phyloP scores from a whole-genome alignment of 1,140 invertebrate species.

The Stegodyphus dumicola region DNA sequence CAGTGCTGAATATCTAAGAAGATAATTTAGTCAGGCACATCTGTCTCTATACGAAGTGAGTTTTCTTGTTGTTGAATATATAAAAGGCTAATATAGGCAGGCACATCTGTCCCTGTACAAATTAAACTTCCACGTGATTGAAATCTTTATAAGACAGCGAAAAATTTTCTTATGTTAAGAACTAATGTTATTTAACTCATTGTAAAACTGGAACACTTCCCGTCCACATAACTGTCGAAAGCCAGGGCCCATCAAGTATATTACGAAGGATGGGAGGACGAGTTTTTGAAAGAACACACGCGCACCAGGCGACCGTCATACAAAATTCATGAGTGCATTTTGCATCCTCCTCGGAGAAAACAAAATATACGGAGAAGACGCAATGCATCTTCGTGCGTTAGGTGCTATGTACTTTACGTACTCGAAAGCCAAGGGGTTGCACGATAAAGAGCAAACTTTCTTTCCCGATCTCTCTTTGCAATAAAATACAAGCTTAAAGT shows the following conservation, averaged over 20 bases:
- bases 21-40: too few relatives aligned
- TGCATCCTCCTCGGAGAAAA: slow-evolving; percentile 32
- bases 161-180: not conserved
- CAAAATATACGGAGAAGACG: slow-evolving; percentile 31
- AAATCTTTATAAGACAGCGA: too few relatives aligned
- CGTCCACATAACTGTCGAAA: not conserved
- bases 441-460: not conserved
- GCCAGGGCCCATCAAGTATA: slow-evolving; percentile 5
- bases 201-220: not conserved
- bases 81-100: too few relatives aligned
- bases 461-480: too few relatives aligned
- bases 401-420: slow-evolving; percentile 7
- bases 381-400: slow-evolving; percentile 27
- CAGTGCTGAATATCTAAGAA: too few relatives aligned
- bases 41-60: too few relatives aligned
- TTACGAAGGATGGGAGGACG: slow-evolving; percentile 6
- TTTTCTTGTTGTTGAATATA: too few relatives aligned
- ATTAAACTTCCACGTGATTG: too few relatives aligned
- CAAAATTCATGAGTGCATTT: slow-evolving; percentile 56
- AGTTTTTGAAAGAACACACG: slow-evolving; percentile 25
- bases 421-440: slow-evolving; percentile 2
- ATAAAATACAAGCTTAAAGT: too few relatives aligned
- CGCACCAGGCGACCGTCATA: slow-evolving; percentile 16
- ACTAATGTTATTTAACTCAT: not conserved
- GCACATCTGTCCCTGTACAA: too few relatives aligned